Conservation (phyloP, 1,140 invertebrate genomes). For the Euwallacea similis region DNA sequence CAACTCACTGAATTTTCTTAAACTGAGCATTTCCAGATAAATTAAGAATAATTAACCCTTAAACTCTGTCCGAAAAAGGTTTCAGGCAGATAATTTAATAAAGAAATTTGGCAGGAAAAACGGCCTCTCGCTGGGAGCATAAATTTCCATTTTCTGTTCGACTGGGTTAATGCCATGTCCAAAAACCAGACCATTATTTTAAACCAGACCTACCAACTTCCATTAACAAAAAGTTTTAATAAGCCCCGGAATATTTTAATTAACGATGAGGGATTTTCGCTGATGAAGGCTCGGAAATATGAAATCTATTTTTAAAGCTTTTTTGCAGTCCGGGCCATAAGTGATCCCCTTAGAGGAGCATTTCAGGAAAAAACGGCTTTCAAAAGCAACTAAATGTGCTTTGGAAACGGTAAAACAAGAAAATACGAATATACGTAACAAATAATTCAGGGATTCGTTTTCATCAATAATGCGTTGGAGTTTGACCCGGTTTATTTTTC, state of each 20-base stretch:
- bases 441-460: conserved; percentile 32
- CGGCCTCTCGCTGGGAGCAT: conserved; percentile 19
- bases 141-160: conserved; percentile 36
- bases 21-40: not conserved
- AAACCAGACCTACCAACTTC: conserved; percentile 19
- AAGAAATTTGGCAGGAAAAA: conserved; percentile 33
- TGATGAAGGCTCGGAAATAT: not conserved
- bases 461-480: conserved; percentile 15
- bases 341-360: no score
- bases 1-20: no score
- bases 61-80: conserved; percentile 18
- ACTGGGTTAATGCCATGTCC: conserved; percentile 33
- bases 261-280: conserved; percentile 6
- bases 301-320: not conserved
- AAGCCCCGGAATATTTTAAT: conserved; percentile 17
- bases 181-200: conserved; percentile 26
- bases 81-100: conserved; percentile 30
- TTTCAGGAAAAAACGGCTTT: conserved; percentile 9
- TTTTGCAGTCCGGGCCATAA: no score
- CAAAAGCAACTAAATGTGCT: conserved; percentile 30
- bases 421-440: conserved; percentile 34
- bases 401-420: conserved; percentile 16
- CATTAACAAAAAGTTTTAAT: conserved; percentile 34
- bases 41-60: conserved; percentile 32
- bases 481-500: no score